Evolutionary conservation across 2,113 vertebrate genomes (phyloP).

Genomic region (Pseudonaja textilis): DNA sequence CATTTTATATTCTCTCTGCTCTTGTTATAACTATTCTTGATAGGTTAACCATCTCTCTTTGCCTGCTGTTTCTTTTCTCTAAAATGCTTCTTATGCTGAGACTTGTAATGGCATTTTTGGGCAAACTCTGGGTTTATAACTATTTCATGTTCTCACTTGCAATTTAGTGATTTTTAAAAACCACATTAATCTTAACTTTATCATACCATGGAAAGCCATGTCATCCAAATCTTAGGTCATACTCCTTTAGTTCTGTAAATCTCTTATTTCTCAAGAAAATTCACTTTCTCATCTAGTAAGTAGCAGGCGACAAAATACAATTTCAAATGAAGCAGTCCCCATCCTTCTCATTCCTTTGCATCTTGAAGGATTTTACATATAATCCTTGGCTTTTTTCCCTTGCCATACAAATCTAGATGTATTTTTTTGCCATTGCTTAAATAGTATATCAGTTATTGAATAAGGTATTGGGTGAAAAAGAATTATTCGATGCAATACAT

Average conservation of each 20-base stretch:
- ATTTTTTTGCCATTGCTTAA: not conserved
- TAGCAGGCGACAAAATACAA: not conserved
- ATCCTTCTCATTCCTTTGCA: not conserved
- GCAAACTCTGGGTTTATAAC: not conserved
- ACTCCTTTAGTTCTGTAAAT: not conserved
- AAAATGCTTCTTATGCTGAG: not conserved
- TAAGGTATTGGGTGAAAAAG: not conserved
- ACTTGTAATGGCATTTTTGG: not conserved
- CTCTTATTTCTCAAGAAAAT: not conserved
- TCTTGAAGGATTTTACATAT: not conserved
- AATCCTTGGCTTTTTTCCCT: not conserved
- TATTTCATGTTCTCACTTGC: not conserved
- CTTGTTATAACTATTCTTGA: not conserved
- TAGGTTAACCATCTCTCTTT: not conserved
- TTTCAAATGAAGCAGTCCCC: not conserved
- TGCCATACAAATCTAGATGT: not conserved
- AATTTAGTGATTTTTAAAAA: not conserved
- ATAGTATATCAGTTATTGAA: not conserved
- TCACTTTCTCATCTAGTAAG: not conserved
- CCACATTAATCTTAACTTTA: not conserved
- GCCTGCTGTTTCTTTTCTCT: not conserved
- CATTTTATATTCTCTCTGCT: not conserved
- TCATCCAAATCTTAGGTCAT: not conserved
- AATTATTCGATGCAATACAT: not conserved
- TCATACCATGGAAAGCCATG: not conserved